Evolutionary conservation across 2,797 vertebrate species (phyloP), one percentile per base, ranked within the genome.

Genomic region (Cottoperca gobio): DNA sequence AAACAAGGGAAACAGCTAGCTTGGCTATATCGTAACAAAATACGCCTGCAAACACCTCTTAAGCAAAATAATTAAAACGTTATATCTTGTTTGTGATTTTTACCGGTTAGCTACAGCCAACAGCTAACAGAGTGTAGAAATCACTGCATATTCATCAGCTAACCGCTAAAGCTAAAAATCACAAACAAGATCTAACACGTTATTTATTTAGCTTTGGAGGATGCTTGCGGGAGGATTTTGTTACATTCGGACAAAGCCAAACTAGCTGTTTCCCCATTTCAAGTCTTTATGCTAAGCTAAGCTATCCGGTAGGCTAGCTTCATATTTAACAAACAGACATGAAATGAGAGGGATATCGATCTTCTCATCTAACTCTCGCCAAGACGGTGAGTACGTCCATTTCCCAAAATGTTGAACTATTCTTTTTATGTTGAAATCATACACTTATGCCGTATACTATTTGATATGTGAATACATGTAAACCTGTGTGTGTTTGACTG

Each of bases 401-500:
- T 69, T 57, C 5, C 4, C 31, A 28, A 71, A 55, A 54, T 37
- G 31, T 66, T 19, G 14, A 4, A 52, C 9, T 33, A 10, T 40
- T 37, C 7, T 74, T 76, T 84, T 50, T 55, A 52, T 52, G 50
- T 40, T n/a, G 35, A 52, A 72, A 59, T 49, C 5, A 2, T 74
- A 46, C 60, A 75, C 48, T n/a, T n/a, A n/a, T 65, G 60, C 73
- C 78, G 76, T 84, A 60, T 39, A 72, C 17, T 60, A 63, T 84
- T 66, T 85, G 43, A 81, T 70, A 53, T 86, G 88, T 89, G 82
- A 85, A 82, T 70, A 78, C 40, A 73, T 81, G 28, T 76, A 85
- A 87, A 86, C 75, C 37, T 80, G 68, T 69, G 49, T 69, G 70
- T 77, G 70, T 82, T 46, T 85, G 45, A 66, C 19, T 69, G 70